Evolutionary conservation across 2,888 invertebrate species (phyloP).

Genomic region (Hyles lineata): DNA sequence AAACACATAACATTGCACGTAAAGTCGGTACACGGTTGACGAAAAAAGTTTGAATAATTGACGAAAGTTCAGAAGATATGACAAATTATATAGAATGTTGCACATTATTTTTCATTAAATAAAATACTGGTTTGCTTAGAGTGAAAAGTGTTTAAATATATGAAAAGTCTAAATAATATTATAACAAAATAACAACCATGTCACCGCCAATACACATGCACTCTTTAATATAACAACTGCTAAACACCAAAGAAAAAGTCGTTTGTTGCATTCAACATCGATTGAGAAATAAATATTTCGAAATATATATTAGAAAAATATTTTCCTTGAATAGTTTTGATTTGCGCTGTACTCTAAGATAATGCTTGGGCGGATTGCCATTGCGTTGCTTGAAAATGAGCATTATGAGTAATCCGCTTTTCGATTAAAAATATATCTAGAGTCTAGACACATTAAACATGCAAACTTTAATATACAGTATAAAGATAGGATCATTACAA

Average conservation of each 20-base stretch:
- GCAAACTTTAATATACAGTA: too few species aligned
- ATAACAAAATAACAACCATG: not conserved
- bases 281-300: not conserved
- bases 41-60: slow-evolving; percentile 7
- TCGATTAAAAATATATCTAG: too few species aligned
- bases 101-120: not conserved
- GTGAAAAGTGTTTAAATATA: not conserved
- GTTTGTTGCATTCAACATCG: slow-evolving; percentile 17
- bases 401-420: too few species aligned
- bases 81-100: not conserved
- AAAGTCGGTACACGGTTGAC: not conserved
- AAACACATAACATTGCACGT: slow-evolving; percentile 40
- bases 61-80: not conserved
- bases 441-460: too few species aligned
- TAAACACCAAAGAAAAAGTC: slow-evolving; percentile 24
- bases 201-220: slow-evolving; percentile 8
- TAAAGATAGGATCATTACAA: too few species aligned
- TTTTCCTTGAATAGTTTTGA: not conserved
- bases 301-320: not conserved
- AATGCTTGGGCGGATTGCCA: too few species aligned
- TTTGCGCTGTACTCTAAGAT: not conserved
- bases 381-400: too few species aligned
- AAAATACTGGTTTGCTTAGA: not conserved
- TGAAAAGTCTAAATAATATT: too few species aligned
- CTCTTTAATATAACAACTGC: not conserved